phyloP scores from a whole-genome alignment of 2,113 vertebrate species.

The Notiomystis cincta region DNA sequence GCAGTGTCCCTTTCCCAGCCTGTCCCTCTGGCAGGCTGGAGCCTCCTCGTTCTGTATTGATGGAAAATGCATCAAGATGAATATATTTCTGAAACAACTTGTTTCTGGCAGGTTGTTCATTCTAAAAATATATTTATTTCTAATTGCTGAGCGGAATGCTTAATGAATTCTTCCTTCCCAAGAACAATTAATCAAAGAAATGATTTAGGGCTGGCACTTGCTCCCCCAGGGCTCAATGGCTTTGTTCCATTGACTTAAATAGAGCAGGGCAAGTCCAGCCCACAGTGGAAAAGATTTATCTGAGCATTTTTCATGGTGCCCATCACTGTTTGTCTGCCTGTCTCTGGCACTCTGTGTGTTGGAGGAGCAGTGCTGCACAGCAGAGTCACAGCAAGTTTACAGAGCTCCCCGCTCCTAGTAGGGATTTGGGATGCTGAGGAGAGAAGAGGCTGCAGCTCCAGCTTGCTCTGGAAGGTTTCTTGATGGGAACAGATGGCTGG shows the following conservation, averaged over 20 bases:
- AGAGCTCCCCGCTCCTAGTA: background rate
- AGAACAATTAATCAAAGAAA: slow-evolving; percentile 61
- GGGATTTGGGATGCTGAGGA: background rate
- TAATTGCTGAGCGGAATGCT: slow-evolving; percentile 49
- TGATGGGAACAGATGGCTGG: background rate
- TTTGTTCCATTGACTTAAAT: slow-evolving; percentile 47
- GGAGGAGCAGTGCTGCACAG: background rate
- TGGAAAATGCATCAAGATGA: slow-evolving; percentile 36
- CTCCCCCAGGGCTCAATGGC: slow-evolving; percentile 26
- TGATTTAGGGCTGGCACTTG: slow-evolving; percentile 37
- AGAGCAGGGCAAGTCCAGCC: background rate
- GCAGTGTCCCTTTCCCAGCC: background rate
- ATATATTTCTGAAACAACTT: slow-evolving; percentile 50
- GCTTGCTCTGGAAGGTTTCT: background rate
- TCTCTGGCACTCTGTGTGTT: background rate
- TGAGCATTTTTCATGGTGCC: background rate
- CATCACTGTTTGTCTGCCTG: background rate
- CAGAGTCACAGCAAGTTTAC: background rate
- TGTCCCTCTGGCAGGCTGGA: background rate
- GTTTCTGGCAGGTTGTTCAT: slow-evolving; percentile 58
- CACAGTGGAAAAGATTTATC: background rate
- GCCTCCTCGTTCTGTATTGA: background rate
- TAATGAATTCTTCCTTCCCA: slow-evolving; percentile 60
- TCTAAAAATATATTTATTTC: slow-evolving; percentile 65
- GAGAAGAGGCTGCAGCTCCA: background rate